Base-by-base conservation (phyloP, 2,113 vertebrate genomes). In the Opisthocomus hoazin region DNA sequence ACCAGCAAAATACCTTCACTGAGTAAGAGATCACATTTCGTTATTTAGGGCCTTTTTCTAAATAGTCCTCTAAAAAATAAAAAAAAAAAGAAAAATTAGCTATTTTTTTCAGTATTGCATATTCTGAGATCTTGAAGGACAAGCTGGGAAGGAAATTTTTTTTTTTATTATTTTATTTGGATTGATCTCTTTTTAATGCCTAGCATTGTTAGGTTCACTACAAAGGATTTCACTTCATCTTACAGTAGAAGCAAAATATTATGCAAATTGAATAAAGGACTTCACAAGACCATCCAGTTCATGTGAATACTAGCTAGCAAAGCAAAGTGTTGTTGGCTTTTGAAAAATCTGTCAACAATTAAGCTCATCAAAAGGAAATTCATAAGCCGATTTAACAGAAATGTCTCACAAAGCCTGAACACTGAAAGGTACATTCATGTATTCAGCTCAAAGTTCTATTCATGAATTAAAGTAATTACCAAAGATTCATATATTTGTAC, bases 281-380 rank as follows among this genome's bases (percentile, higher is more conserved):
- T 96, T 96, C 86, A 89, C 70, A 95, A 94, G 84, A 83, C 95
- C 93, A 91, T n/a, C 84, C 84, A 84, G 93, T 94, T 91, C 93
- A 84, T 89, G 61, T 87, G 92, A 96, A 96, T 57, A 84, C 92
- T 46, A 92, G 89, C 92, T 89, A 96, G 90, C 32, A 94, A 93
- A 93, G 86, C 73, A 95, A 92, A 74, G 69, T 65, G 92, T 75
- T 94, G 92, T 69, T 93, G 65, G 89, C 80, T 95, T 96, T 96
- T 96, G 86, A 96, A 95, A 97, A 96, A 80, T 96, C 77, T 96
- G 96, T 93, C 95, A 96, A 96, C 94, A 96, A 96, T 94, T 96
- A 96, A 92, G 89, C 84, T 96, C 95, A 96, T 96, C 95, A 95
- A 96, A 97, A 89, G 66, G 61, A 96, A 96, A 95, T 94, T 96